A percentile compares a stretch with the other conserved stretches of the same genome.
phyloP scores from a whole-genome alignment of 2,113 vertebrate genomes.

The Sinocyclocheilus maitianheensis region DNA sequence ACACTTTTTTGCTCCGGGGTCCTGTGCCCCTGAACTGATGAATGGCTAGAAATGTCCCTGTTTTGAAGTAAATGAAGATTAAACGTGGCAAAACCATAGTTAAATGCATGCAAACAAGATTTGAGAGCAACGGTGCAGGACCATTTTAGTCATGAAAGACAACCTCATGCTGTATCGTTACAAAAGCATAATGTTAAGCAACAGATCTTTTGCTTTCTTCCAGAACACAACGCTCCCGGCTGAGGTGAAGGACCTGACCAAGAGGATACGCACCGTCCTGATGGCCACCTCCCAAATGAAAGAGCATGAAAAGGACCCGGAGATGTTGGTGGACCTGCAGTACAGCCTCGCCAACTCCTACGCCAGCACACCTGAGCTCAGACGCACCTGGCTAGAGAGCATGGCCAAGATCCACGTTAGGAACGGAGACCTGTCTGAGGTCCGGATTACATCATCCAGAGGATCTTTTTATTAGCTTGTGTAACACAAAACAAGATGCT shows the following conservation, averaged over 20 bases:
- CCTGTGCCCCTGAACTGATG: too few species aligned
- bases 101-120: not conserved
- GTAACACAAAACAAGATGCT: not conserved
- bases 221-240: slow-evolving; percentile 94
- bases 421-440: slow-evolving; percentile 97
- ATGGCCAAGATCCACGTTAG: slow-evolving; percentile 97
- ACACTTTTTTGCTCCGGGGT: too few species aligned
- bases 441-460: slow-evolving; percentile 56
- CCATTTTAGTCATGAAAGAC: not conserved
- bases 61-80: too few species aligned
- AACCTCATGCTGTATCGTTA: not conserved
- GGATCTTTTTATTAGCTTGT: not conserved
- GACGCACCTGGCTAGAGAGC: slow-evolving; percentile 97
- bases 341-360: slow-evolving; percentile 98
- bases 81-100: too few species aligned
- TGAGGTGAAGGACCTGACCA: slow-evolving; percentile 97
- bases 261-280: slow-evolving; percentile 92
- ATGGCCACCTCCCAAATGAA: slow-evolving; percentile 99
- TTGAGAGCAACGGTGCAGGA: not conserved
- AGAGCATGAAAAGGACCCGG: slow-evolving; percentile 94
- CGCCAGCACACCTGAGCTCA: slow-evolving; percentile 93
- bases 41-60: too few species aligned
- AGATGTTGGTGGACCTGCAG: slow-evolving; percentile 98
- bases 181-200: not conserved
- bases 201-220: not conserved